phyloP scores from a whole-genome alignment of 1,140 invertebrate species.

The Drosophila melanica region DNA sequence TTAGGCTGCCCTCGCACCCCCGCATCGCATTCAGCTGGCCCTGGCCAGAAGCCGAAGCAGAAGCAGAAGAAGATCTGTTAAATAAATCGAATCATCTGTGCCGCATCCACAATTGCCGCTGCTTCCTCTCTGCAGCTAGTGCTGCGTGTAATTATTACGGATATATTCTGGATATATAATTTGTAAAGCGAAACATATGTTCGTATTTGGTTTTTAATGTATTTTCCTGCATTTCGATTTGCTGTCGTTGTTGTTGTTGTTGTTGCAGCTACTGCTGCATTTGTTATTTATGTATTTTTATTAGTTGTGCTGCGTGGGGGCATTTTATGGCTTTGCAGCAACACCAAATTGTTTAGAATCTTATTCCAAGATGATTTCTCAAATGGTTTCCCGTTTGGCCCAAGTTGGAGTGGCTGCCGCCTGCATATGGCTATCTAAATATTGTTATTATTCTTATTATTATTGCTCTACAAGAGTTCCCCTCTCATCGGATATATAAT shows the following conservation, averaged over 20 bases:
- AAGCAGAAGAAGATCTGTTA: slow-evolving; percentile 44
- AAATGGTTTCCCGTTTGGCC: slow-evolving; percentile 19
- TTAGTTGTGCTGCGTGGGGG: slow-evolving; percentile 58
- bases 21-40: slow-evolving; percentile 43
- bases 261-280: slow-evolving; percentile 21
- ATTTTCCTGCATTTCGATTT: slow-evolving; percentile 21
- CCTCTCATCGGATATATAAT: too few species aligned
- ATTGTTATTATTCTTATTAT: slow-evolving; percentile 16
- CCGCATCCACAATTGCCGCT: slow-evolving; percentile 13
- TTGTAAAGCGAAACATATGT: slow-evolving; percentile 79
- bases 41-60: too few species aligned
- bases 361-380: slow-evolving; percentile 56
- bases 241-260: slow-evolving; percentile 11
- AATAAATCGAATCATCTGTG: slow-evolving; percentile 68
- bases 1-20: slow-evolving; percentile 71
- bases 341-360: slow-evolving; percentile 61
- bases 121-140: slow-evolving; percentile 6
- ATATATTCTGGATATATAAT: slow-evolving; percentile 72
- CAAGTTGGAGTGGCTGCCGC: not conserved
- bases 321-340: slow-evolving; percentile 30
- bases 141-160: slow-evolving; percentile 71
- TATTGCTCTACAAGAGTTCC: not conserved
- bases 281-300: slow-evolving; percentile 74
- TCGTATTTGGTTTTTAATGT: slow-evolving; percentile 74
- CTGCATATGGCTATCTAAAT: slow-evolving; percentile 27